Percentiles rank a stretch among this genome's conserved stretches.
phyloP scores from a whole-genome alignment of 2,113 vertebrate genomes.

The Collichthys lucidus region DNA sequence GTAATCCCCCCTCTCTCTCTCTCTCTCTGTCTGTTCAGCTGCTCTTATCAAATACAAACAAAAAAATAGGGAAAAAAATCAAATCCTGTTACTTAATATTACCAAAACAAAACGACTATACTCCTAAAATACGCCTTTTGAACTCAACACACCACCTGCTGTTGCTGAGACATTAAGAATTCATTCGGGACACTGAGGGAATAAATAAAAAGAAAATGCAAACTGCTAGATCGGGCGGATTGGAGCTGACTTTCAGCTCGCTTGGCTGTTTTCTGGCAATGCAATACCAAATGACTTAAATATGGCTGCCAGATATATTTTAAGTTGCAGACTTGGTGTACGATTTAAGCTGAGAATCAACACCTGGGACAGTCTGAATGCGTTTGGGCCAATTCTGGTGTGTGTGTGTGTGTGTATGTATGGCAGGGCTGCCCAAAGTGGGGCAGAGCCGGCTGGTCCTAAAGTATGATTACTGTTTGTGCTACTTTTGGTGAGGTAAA shows the following conservation, averaged over 20 bases:
- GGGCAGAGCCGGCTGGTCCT: no score
- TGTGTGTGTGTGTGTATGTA: no score
- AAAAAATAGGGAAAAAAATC: no score
- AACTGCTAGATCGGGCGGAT: background rate
- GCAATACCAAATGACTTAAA: background rate
- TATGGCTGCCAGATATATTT: background rate
- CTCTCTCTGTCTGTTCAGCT: no score
- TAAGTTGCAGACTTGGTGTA: background rate
- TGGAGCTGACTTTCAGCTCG: background rate
- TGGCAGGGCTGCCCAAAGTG: no score
- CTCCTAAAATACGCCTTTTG: conserved; percentile 19
- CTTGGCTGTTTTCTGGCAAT: conserved; percentile 22
- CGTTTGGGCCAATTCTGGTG: conserved; percentile 4
- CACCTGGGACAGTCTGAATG: background rate
- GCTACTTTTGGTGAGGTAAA: no score
- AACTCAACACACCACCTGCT: conserved; percentile 7
- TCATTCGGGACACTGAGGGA: conserved; percentile 26
- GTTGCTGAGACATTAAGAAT: conserved; percentile 21
- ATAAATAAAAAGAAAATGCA: background rate
- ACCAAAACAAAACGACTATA: conserved; percentile 3
- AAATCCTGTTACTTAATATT: background rate
- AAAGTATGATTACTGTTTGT: no score
- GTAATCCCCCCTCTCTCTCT: no score
- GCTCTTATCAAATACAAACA: no score
- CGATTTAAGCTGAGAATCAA: conserved; percentile 20